Conservation (phyloP, 2,888 invertebrate species). For the Oegoconia quadripuncta region DNA sequence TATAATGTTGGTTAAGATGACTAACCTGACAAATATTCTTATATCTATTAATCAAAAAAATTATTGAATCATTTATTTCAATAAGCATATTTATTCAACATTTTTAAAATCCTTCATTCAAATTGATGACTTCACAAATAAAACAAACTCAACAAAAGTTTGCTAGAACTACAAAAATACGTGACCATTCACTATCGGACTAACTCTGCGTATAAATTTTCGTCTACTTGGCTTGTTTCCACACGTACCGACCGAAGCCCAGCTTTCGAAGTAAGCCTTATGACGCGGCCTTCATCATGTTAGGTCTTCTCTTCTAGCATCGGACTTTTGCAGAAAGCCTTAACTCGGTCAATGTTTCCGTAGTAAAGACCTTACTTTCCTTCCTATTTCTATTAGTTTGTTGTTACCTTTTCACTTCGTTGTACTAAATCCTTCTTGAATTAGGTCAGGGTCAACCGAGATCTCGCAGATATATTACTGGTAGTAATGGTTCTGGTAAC, state of each 20-base stretch:
- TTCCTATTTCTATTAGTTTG: background rate
- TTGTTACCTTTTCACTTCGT: background rate
- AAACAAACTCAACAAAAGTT: no score
- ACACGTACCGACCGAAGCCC: background rate
- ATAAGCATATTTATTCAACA: no score
- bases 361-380: background rate
- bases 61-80: no score
- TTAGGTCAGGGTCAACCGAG: background rate
- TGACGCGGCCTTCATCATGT: background rate
- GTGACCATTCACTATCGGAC: slow-evolving; percentile 3
- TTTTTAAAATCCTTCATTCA: no score
- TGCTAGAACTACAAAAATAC: no score
- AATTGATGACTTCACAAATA: no score
- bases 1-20: no score
- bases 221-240: slow-evolving; percentile 5
- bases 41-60: no score
- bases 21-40: no score
- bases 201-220: slow-evolving; percentile 6
- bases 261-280: background rate
- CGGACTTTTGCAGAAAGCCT: slow-evolving; percentile 1
- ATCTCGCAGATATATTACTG: no score
- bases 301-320: slow-evolving; percentile 4
- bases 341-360: slow-evolving; percentile 7
- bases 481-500: no score
- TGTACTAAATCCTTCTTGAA: background rate